Evolutionary conservation across 1,140 invertebrate genomes (phyloP), one percentile per base, ranked within the genome.

Genomic region (Drosophila dunni): DNA sequence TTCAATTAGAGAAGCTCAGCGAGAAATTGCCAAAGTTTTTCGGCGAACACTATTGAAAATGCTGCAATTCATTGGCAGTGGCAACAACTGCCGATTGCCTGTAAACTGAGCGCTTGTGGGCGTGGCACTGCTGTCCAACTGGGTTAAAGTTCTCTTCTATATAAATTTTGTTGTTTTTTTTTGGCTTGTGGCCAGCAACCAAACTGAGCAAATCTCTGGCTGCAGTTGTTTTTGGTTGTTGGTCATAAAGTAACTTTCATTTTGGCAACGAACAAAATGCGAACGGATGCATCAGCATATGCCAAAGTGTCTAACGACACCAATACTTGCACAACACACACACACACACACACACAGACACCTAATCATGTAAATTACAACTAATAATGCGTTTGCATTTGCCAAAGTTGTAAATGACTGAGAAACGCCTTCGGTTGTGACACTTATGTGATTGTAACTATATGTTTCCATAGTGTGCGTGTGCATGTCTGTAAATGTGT

Each of bases 381-480:
- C 60, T 63, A 70, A 64, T 70, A 70, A 75, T 70, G 60, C 66
- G 67, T 70, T 75, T 64, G 51, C 53, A 70, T 73, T 70, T 58
- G 58, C 10, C 51, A 57, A 70, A 70, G 50, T 63, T 58, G 15
- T 36, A 64, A 58, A 64, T 75, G 57, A 40, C 65, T 48, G 34
- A 10, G 15, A 36, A 60, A 62, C 36, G 50, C 57, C 66, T 9
- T 11, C n/a, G 4, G 15, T 13, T 10, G 3, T 24, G 42, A 17
- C 34, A 61, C 44, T 40, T 34, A 1, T 64, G 38, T 50, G 10
- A 48, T 20, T 24, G 17, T 20, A 48, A 24, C 46, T 29, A 7
- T 20, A 15, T 24, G 33, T 40, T 13, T 20, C 17, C 2, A 20
- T 20, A n/a, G 10, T 34, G 36, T 9, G 7, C 38, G 9, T 50